phyloP scores from a whole-genome alignment of 2,113 vertebrate species.

The Eulacestoma nigropectus region DNA sequence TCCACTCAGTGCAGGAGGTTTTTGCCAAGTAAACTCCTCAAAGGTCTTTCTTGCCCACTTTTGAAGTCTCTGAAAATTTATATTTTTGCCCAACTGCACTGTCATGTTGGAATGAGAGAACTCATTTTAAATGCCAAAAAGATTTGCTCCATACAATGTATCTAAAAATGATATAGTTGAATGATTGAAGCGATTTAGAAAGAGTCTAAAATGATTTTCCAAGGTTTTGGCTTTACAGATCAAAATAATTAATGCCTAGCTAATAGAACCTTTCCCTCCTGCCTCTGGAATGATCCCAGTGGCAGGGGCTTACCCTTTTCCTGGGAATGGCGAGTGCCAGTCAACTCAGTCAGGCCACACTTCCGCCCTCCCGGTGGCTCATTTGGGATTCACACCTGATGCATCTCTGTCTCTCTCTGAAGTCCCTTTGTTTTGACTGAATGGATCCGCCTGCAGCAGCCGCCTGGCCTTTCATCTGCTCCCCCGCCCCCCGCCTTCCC shows the following conservation, averaged over 20 bases:
- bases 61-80: neutral
- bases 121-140: neutral
- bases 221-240: neutral
- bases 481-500: neutral
- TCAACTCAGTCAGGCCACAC: neutral
- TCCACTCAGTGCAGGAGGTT: neutral
- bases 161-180: neutral
- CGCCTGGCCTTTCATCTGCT: constrained; percentile 64
- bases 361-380: neutral
- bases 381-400: constrained; percentile 65
- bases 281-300: neutral
- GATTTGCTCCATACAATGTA: accelerated
- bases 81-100: neutral
- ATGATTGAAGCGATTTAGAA: neutral
- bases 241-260: neutral
- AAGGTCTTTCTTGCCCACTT: neutral
- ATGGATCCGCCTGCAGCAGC: constrained; percentile 43
- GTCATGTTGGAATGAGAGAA: neutral
- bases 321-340: neutral
- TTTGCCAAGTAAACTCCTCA: neutral
- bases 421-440: constrained; percentile 68
- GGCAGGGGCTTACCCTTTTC: neutral
- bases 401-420: constrained; percentile 58
- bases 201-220: neutral
- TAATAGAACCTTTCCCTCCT: neutral